A percentile compares a stretch with the other conserved stretches of the same genome.
Evolutionary conservation across 2,113 vertebrate species (phyloP).

Genomic region (Riparia riparia): DNA sequence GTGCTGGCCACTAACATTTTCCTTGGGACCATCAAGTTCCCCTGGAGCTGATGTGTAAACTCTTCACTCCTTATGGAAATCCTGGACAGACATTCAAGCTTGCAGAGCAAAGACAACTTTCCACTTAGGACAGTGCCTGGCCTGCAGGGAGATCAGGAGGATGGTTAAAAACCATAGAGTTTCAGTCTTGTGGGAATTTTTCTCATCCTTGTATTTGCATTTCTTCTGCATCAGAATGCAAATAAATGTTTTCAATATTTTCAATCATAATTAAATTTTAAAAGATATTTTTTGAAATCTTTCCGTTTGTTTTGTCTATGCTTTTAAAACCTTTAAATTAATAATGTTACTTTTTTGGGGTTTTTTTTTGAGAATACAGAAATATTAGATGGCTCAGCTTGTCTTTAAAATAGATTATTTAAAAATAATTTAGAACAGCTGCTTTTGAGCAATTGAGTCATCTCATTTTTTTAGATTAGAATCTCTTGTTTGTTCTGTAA

Average conservation of each 20-base stretch:
- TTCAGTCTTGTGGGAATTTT: neutral
- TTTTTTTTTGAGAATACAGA: neutral
- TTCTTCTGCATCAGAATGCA: neutral
- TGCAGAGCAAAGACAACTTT: neutral
- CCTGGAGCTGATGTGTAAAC: neutral
- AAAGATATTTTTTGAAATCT: neutral
- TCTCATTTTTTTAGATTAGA: conserved; percentile 40
- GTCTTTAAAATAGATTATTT: conserved; percentile 26
- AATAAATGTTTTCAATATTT: neutral
- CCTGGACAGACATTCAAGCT: neutral
- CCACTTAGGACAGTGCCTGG: neutral
- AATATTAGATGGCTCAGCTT: neutral
- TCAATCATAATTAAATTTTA: neutral
- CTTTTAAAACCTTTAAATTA: neutral
- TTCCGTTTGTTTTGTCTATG: neutral
- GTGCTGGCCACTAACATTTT: neutral
- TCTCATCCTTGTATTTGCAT: neutral
- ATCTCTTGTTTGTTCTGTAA: conserved; percentile 54
- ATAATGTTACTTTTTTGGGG: neutral
- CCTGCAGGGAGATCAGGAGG: neutral
- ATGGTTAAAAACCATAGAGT: neutral
- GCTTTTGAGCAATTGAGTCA: neutral
- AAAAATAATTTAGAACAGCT: conserved; percentile 36
- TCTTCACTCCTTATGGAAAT: neutral
- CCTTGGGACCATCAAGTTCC: neutral